phyloP scores from a whole-genome alignment of 2,888 invertebrate species.

The Agrotis exclamationis region DNA sequence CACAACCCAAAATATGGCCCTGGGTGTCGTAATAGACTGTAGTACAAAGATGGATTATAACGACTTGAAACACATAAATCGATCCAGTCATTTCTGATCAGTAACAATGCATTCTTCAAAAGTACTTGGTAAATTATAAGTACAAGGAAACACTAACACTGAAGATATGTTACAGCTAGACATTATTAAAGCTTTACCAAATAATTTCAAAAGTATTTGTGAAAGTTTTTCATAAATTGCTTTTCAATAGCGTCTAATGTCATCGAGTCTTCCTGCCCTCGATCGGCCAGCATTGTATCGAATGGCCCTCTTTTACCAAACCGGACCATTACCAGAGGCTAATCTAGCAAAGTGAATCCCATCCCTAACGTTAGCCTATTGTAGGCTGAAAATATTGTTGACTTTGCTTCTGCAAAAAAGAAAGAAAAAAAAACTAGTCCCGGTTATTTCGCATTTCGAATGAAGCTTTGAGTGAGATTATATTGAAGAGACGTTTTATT shows the following conservation, averaged over 20 bases:
- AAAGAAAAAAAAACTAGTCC: conserved; percentile 12
- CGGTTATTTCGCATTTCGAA: conserved; percentile 35
- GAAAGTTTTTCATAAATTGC: conserved; percentile 67
- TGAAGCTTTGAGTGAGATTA: not conserved
- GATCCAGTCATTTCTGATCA: no score
- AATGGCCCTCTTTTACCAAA: conserved; percentile 57
- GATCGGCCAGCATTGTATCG: conserved; percentile 68
- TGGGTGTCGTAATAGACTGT: no score
- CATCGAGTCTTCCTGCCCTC: conserved; percentile 71
- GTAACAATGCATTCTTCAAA: no score
- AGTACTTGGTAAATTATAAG: no score
- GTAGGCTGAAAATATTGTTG: conserved; percentile 73
- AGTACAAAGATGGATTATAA: no score
- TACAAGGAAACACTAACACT: not conserved
- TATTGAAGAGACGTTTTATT: not conserved
- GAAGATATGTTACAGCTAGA: not conserved
- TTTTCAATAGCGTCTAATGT: conserved; percentile 75
- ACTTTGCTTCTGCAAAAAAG: conserved; percentile 13
- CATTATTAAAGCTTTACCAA: conserved; percentile 16
- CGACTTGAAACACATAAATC: no score
- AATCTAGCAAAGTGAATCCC: conserved; percentile 83
- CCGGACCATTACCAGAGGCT: conserved; percentile 80
- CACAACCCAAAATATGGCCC: no score
- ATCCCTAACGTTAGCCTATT: conserved; percentile 71
- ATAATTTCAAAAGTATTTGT: conserved; percentile 34